A percentile compares a stretch with the other conserved stretches of the same genome.
These are phyloP conservation scores for Coregonus clupeaformis DNA, from an alignment of 2,113 vertebrate species.

Conservation along the genomic window DNA sequence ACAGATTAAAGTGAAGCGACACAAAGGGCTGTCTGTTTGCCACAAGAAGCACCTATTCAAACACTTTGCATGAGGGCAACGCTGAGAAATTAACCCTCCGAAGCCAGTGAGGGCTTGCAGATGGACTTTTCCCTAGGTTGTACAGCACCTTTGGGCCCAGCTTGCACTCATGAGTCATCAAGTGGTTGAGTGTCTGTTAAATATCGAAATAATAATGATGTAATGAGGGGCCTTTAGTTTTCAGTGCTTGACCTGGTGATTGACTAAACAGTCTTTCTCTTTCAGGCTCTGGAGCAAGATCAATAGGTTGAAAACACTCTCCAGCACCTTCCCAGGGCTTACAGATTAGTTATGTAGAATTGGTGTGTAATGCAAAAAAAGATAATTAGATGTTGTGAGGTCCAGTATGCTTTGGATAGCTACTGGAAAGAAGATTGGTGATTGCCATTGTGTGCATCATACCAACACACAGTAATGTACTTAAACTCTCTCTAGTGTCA, in stretches of 20 bases:
- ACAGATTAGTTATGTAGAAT: neutral
- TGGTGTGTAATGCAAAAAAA: neutral
- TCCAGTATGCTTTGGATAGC: neutral
- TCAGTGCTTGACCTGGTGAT: neutral
- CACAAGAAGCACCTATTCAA: constrained; percentile 79
- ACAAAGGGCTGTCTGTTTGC: constrained; percentile 76
- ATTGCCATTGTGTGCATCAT: constrained; percentile 43
- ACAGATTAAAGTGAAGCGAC: constrained; percentile 72
- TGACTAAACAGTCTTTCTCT: constrained; percentile 22
- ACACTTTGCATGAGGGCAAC: constrained; percentile 75
- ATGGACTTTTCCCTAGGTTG: constrained; percentile 31
- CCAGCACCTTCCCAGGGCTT: neutral
- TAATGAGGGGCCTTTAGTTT: constrained; percentile 27
- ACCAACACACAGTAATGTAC: neutral
- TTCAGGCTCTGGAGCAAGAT: neutral
- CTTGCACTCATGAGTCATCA: constrained; percentile 40
- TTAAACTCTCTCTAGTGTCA: constrained; percentile 43
- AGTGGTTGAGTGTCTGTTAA: constrained; percentile 45
- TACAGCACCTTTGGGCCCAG: constrained; percentile 42
- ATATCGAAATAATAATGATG: constrained; percentile 60
- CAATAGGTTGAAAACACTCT: neutral
- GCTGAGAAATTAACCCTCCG: constrained; percentile 68
- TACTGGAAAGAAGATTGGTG: constrained; percentile 8
- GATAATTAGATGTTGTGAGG: neutral
- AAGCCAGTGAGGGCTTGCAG: constrained; percentile 41